These are phyloP conservation scores for Apostichopus parvimensis DNA, from an alignment of 35 echinoderm and acorn worm species.

Conservation along the genomic window DNA sequence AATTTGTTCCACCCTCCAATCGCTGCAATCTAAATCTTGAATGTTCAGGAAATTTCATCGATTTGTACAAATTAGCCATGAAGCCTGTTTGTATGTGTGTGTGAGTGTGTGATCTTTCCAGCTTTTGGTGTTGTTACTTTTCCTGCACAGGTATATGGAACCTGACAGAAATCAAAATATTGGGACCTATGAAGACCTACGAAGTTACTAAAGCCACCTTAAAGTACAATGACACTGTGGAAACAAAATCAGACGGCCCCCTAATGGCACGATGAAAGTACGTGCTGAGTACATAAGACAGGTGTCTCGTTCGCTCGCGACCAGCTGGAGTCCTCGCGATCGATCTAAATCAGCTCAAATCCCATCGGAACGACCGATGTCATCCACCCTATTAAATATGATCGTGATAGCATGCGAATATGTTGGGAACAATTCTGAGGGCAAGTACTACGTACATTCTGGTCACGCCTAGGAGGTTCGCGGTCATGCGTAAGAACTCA, in stretches of 20 bases:
- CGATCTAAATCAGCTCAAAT: conserved; percentile 4
- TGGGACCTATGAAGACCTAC: neutral
- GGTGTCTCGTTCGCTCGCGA: conserved; percentile 24
- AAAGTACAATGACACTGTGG: neutral
- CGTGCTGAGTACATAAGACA: conserved; percentile 13
- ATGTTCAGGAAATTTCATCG: too few species aligned
- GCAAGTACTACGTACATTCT: neutral
- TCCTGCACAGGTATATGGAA: neutral
- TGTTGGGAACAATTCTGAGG: neutral
- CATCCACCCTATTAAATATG: neutral
- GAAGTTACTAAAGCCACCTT: neutral
- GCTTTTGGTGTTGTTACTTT: neutral
- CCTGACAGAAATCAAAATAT: neutral
- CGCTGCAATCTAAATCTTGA: too few species aligned
- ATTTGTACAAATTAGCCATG: too few species aligned
- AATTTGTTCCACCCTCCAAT: too few species aligned
- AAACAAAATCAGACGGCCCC: conserved; percentile 1
- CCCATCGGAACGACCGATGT: neutral
- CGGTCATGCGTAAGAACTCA: conserved; percentile 12
- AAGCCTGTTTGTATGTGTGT: too few species aligned
- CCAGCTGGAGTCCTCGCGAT: conserved; percentile 18
- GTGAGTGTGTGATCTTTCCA: too few species aligned
- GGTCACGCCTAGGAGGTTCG: neutral
- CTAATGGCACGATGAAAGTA: neutral
- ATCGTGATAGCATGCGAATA: neutral